Base-by-base conservation (phyloP, 2,113 vertebrate species). In the Odontophorus gujanensis region DNA sequence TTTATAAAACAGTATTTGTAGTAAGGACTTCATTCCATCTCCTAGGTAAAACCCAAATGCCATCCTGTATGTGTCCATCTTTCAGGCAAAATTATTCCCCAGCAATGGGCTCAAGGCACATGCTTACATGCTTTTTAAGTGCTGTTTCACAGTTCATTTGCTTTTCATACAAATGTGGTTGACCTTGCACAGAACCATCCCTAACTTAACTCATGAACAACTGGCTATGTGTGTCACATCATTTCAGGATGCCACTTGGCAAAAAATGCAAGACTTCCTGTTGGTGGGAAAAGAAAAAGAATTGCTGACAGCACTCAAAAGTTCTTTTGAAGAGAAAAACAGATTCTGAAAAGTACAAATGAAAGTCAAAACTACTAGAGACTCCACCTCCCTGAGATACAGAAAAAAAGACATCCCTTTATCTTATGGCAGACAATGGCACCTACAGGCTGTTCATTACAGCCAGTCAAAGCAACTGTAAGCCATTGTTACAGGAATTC, bases 291-390 rank as follows among this genome's bases (percentile, higher is more conserved):
- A 43, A 51, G 78, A 91, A 51, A 43, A 57, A 84, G 45, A 38
- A 47, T 85, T 69, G 81, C 1, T 72, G 62, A 79, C 13, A 79
- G 32, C 63, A 82, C 25, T 76, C 53, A 66, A 61, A 72, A 58
- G 24, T 61, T 24, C 79, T 79, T 91, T 94, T 91, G 38, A 36
- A 81, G 3, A 76, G 40, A 92, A 95, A 84, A 89, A 15, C 16
- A 75, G 24, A 78, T 81, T 86, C 73, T 30, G 61, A 36, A 79
- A 95, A 72, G 74, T 67, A 81, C 34, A 68, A 73, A 73, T 57
- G 7, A 79, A 92, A 87, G 68, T 78, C n/a, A 75, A 65, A 89
- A 43, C 32, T 13, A n/a, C 11, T 40, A 50, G 38, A 72, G 48
- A 75, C 11, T 1, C n/a, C 57, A 89, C 36, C 51, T 82, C 79